Conservation (phyloP, 2,113 vertebrate genomes). For the Pampusana beccarii region DNA sequence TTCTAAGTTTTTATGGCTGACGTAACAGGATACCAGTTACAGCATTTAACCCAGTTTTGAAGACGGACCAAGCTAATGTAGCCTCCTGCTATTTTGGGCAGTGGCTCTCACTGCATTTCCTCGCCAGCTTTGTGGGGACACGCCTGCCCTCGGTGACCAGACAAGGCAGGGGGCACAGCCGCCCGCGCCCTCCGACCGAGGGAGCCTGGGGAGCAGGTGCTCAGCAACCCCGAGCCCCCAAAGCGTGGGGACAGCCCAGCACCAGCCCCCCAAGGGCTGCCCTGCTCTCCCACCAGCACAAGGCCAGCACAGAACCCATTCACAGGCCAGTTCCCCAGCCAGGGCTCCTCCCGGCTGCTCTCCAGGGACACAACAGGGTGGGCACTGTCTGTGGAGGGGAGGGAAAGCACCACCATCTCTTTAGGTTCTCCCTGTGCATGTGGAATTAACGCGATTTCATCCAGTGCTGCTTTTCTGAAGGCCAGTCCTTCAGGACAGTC, state of each 20-base stretch:
- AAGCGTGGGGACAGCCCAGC: neutral
- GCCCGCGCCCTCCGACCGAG: neutral
- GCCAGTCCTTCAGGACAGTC: neutral
- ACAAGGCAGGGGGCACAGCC: neutral
- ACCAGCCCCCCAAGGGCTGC: neutral
- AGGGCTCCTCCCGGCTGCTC: neutral
- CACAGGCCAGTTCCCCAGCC: too few species aligned
- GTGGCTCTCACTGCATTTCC: neutral
- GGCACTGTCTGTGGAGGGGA: neutral
- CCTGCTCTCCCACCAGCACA: neutral
- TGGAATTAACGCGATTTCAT: neutral
- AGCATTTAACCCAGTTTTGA: neutral
- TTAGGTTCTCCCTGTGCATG: fast-evolving
- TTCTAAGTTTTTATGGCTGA: neutral
- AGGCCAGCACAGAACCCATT: neutral
- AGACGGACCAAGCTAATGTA: neutral
- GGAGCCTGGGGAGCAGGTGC: neutral
- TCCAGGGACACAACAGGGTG: fast-evolving
- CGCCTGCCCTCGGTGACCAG: too few species aligned
- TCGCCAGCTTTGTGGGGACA: neutral
- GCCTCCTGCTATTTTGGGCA: neutral
- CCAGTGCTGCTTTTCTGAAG: neutral
- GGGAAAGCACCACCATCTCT: neutral
- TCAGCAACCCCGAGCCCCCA: neutral
- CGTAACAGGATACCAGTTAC: neutral